Base-by-base conservation (phyloP, 2,113 vertebrate species). In the Fregata magnificens region DNA sequence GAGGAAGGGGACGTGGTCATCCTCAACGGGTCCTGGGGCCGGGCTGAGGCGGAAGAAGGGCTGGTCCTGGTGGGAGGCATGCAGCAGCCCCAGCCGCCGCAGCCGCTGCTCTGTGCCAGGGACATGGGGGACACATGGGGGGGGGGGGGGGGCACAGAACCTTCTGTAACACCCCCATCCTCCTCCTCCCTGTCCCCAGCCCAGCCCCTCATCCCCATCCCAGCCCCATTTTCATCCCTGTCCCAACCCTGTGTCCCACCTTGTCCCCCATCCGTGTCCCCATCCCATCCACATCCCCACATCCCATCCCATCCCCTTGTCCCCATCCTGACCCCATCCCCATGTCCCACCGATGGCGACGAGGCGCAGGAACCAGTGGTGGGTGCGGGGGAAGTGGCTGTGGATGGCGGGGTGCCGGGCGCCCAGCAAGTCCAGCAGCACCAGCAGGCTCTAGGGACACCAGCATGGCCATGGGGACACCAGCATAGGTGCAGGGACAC, bases 1-100 rank as follows among this genome's bases (percentile, higher is more conserved):
- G 40, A 99, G 98, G 97, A 99, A 99, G 29, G 99, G 99, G 56
- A 99, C 70, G 70, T 99, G 99, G 88, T 99, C 99, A 0, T 99
- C 99, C 86, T 99, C 99, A 12, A 99, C 99, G 0, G 98, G 98
- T 19, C 99, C 98, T 0, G 98, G 97, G 66, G 98, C 98, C 11
- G 99, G 96, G 29, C 99, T 98, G 2, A 98, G 98, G 82, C 98
- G 98, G 93, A 99, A 99, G 94, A 99, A 99, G 17, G 97, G 98
- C 91, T 98, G 98, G 88, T 99, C 99, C n/a, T 90, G 96, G 26
- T 98, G 97, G 56, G 99, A 98, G 52, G 98, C 95, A 4, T 94
- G 96, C 85, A 99, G 90, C 40, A 99, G 97, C 29, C 98, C 99
- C 91, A 99, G 97, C 3, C 89, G 97, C 81, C 99, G 99, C 83